Evolutionary conservation across 2,888 invertebrate species (phyloP).

Genomic region (Argynnis bischoffii): DNA sequence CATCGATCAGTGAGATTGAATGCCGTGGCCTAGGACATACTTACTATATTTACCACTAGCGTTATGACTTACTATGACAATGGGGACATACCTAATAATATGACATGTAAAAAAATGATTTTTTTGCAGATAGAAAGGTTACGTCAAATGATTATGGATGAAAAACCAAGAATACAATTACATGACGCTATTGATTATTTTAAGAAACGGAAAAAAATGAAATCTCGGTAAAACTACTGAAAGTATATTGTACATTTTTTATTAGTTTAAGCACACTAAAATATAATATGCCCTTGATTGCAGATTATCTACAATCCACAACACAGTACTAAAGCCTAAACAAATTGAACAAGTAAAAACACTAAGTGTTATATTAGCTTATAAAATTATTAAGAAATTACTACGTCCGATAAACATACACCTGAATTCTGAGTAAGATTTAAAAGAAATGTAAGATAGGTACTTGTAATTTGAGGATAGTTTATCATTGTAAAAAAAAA

Average conservation of each 20-base stretch:
- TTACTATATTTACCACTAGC: too few species aligned
- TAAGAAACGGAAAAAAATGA: slow-evolving; percentile 44
- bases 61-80: too few species aligned
- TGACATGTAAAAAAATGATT: background rate
- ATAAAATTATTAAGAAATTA: slow-evolving; percentile 54
- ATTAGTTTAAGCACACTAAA: background rate
- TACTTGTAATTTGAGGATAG: background rate
- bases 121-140: slow-evolving; percentile 61
- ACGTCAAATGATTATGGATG: slow-evolving; percentile 59
- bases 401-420: slow-evolving; percentile 48
- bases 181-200: slow-evolving; percentile 65
- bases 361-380: slow-evolving; percentile 56
- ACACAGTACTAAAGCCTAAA: slow-evolving; percentile 27
- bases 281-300: background rate
- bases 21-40: too few species aligned
- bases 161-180: slow-evolving; percentile 59
- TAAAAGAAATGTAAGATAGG: background rate
- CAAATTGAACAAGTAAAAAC: slow-evolving; percentile 42
- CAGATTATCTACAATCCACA: slow-evolving; percentile 12
- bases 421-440: slow-evolving; percentile 56
- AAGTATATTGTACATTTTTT: background rate
- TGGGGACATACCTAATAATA: too few species aligned
- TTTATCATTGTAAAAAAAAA: background rate
- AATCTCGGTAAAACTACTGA: slow-evolving; percentile 29
- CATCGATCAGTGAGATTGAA: too few species aligned